Conservation (phyloP, 1,140 invertebrate species). For the Drosophila nasuta region DNA sequence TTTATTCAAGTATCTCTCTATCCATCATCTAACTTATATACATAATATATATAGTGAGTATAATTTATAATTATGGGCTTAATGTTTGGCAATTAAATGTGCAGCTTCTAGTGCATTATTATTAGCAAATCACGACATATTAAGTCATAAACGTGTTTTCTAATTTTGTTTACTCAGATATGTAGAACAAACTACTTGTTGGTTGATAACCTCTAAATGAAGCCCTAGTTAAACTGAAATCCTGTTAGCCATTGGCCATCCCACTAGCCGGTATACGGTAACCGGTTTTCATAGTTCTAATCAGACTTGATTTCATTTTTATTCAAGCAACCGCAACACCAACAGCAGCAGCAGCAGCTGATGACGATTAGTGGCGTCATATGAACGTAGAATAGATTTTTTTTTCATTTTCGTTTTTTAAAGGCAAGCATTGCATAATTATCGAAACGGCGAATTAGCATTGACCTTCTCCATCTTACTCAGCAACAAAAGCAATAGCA, state of each 20-base stretch:
- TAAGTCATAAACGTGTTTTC: neutral
- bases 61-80: slow-evolving; percentile 8
- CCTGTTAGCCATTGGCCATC: neutral
- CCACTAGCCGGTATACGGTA: slow-evolving; percentile 13
- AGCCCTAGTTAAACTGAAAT: neutral
- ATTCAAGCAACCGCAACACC: slow-evolving; percentile 15
- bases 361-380: slow-evolving; percentile 26
- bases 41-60: slow-evolving; percentile 24
- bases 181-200: slow-evolving; percentile 20
- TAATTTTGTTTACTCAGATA: neutral
- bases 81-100: slow-evolving; percentile 2
- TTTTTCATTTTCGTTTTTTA: neutral
- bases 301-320: slow-evolving; percentile 31
- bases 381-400: slow-evolving; percentile 40
- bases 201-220: slow-evolving; percentile 23
- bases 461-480: slow-evolving; percentile 65
- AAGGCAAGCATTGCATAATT: slow-evolving; percentile 43
- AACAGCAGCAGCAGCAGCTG: slow-evolving; percentile 40
- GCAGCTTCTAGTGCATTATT: slow-evolving; percentile 1
- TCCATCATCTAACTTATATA: slow-evolving; percentile 11
- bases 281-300: slow-evolving; percentile 61
- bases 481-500: slow-evolving; percentile 36
- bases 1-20: slow-evolving; percentile 10
- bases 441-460: slow-evolving; percentile 58
- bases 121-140: neutral